These are phyloP conservation scores for Lepidotrigona ventralis DNA, from an alignment of 1,140 invertebrate species.

Conservation along the genomic window DNA sequence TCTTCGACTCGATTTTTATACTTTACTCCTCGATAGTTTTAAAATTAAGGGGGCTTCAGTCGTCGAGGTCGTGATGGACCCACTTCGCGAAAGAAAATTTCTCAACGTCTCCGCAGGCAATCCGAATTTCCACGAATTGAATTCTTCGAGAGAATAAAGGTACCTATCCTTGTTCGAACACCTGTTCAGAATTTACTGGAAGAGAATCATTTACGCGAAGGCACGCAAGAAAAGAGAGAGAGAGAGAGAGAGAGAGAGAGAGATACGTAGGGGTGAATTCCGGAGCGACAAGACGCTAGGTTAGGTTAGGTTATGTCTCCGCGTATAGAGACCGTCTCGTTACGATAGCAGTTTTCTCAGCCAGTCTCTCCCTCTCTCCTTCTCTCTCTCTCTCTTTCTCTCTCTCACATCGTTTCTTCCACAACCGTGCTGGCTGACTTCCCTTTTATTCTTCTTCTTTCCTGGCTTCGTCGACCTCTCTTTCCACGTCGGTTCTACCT, in stretches of 20 bases:
- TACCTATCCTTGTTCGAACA: too few relatives aligned
- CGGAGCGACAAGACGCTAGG: neutral
- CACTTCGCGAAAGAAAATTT: too few relatives aligned
- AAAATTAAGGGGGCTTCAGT: too few relatives aligned
- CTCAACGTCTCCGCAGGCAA: too few relatives aligned
- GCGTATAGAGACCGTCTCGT: constrained; percentile 6
- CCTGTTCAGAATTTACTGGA: neutral
- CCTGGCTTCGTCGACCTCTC: constrained; percentile 6
- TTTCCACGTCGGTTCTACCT: constrained; percentile 40
- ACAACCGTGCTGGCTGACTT: neutral
- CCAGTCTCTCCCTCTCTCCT: constrained; percentile 14
- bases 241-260: neutral
- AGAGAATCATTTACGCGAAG: neutral
- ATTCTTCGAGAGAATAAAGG: too few relatives aligned
- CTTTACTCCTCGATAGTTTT: too few relatives aligned
- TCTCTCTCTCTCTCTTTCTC: neutral
- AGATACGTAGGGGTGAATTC: neutral
- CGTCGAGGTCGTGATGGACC: too few relatives aligned
- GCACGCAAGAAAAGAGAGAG: too few relatives aligned
- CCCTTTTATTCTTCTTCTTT: constrained; percentile 28
- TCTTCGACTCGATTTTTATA: too few relatives aligned
- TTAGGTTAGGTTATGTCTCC: constrained; percentile 39
- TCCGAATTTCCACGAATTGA: too few relatives aligned
- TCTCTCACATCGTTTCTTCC: constrained; percentile 10
- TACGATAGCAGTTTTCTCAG: constrained; percentile 51